Base-by-base conservation (phyloP, 2,797 vertebrate genomes). In the Glyptemys insculpta region DNA sequence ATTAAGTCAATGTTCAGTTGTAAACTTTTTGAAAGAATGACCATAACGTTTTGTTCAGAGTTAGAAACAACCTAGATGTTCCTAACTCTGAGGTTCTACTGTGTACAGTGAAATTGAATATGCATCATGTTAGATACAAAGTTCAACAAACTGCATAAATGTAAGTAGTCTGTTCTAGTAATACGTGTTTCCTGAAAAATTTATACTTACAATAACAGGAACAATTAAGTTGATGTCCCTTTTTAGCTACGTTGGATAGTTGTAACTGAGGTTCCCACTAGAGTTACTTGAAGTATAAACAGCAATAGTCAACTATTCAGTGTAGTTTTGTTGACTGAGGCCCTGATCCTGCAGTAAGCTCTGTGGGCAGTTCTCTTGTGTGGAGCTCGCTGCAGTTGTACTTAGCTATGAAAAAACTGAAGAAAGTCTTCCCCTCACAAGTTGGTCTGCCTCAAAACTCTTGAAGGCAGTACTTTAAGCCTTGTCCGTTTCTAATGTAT, bases 291-390 rank as follows among this genome's bases (percentile, higher is more conserved):
- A 94, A 57, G 83, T 93, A 7, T 89, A 84, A 90, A 85, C 49
- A 94, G 52, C 87, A 89, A 31, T 91, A 92, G 78, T 92, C 8
- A 44, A 44, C 44, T 44, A 57, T 6, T 52, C 34, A 56, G 5
- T 21, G 31, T 92, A 86, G 72, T 93, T 96, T 90, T 93, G 74
- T 76, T 95, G 93, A 92, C 83, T 92, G 83, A 85, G 94, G 92
- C 79, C 47, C 84, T 79, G 85, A 88, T 95, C 91, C 87, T 95
- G 86, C 72, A 87, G 80, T 84, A 80, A 44, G 72, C 23, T 76
- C 34, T 88, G 90, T 86, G 74, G 87, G 68, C 14, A 83, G 85
- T 62, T 94, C 47, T 88, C 8, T 14, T 19, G 14, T 27, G 12
- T 15, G 41, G 25, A 27, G 12, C 14, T 44, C 83, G 62, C 6